Conservation (phyloP, 53 echinoderm and acorn worm genomes). For the Zoroaster sp. region DNA sequence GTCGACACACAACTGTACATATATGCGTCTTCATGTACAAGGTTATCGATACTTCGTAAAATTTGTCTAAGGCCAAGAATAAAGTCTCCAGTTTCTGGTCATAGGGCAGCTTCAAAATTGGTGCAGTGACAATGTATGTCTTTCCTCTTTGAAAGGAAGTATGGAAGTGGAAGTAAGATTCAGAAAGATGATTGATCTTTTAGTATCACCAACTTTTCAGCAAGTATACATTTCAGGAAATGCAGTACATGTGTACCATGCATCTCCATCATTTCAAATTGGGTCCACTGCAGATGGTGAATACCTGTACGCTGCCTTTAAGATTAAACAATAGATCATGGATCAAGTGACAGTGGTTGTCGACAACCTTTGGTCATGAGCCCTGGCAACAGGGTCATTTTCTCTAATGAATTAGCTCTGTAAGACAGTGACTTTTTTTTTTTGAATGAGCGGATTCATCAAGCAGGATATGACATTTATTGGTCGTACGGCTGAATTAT, state of each 20-base stretch:
- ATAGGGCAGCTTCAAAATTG: no score
- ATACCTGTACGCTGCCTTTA: neutral
- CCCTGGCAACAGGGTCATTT: conserved; percentile 9
- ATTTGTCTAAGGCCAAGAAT: no score
- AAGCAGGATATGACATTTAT: conserved; percentile 15
- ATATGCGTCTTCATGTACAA: no score
- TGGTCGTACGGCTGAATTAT: conserved; percentile 13
- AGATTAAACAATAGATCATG: neutral
- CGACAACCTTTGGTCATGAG: conserved; percentile 23
- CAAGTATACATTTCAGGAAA: neutral
- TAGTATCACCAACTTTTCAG: no score
- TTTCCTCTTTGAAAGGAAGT: no score
- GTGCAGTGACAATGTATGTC: no score
- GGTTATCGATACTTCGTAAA: no score
- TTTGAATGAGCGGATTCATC: neutral
- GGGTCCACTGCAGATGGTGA: neutral
- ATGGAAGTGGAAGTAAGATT: no score
- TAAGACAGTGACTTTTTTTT: neutral
- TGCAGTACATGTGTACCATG: neutral
- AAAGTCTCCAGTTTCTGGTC: no score
- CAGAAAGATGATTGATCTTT: no score
- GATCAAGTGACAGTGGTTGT: neutral
- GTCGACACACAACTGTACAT: no score
- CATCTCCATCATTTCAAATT: neutral
- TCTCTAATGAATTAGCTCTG: neutral